Conservation (phyloP, 2,113 vertebrate species). For the Lasiurus borealis region DNA sequence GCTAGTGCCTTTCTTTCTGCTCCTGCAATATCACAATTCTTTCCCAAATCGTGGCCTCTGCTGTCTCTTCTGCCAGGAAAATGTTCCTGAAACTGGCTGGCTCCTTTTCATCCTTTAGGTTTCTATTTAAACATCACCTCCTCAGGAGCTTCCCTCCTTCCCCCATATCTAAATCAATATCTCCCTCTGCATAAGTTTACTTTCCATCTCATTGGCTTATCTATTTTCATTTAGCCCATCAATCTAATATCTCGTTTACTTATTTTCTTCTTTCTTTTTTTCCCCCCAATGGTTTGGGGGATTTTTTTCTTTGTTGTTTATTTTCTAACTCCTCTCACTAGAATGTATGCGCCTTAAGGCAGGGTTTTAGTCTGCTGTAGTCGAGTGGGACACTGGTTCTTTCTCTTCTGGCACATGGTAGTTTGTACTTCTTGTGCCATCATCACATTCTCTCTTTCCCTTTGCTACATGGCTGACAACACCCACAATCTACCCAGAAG, state of each 20-base stretch:
- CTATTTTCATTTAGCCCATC: too few relatives aligned
- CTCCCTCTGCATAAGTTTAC: not conserved
- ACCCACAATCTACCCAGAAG: not conserved
- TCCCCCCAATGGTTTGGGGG: too few relatives aligned
- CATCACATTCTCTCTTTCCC: not conserved
- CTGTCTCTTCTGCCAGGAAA: conserved; percentile 7
- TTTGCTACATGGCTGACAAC: not conserved
- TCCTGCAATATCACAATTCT: not conserved
- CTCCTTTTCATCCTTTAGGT: not conserved
- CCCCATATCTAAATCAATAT: not conserved
- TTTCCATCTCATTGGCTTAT: not conserved
- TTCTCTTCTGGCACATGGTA: not conserved
- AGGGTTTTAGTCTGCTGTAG: not conserved
- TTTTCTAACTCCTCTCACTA: not conserved
- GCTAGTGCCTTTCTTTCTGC: not conserved
- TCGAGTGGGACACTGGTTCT: not conserved
- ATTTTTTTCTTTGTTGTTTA: not conserved
- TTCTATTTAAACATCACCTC: not conserved
- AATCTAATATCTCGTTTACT: too few relatives aligned
- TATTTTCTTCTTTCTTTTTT: not conserved
- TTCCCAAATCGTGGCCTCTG: not conserved
- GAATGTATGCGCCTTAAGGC: not conserved
- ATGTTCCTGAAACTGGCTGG: not conserved
- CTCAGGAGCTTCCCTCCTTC: not conserved
- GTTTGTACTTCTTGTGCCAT: not conserved